phyloP scores from a whole-genome alignment of 2,888 invertebrate species.

The Cheilosia grossa region DNA sequence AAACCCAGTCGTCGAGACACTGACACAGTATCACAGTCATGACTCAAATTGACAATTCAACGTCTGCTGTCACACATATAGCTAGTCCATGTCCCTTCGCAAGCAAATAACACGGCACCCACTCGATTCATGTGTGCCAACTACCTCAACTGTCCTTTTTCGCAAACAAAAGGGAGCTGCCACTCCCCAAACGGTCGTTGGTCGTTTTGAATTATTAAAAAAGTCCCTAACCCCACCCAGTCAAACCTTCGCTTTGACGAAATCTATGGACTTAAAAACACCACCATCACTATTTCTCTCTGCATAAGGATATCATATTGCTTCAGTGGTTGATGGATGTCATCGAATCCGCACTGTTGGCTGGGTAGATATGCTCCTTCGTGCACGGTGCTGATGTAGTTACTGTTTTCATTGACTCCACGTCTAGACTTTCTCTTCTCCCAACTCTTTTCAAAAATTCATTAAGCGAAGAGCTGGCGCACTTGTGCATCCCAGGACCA shows the following conservation, averaged over 20 bases:
- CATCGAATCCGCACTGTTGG: constrained; percentile 39
- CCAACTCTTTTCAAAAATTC: constrained; percentile 62
- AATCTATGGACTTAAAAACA: constrained; percentile 3
- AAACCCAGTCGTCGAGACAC: background rate
- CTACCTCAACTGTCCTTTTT: constrained; percentile 16
- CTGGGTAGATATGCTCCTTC: constrained; percentile 13
- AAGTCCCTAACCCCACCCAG: constrained; percentile 31
- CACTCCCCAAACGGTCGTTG: constrained; percentile 21
- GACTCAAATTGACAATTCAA: constrained; percentile 46
- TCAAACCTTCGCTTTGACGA: background rate
- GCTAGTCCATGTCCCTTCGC: background rate
- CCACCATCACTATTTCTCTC: constrained; percentile 2
- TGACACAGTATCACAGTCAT: constrained; percentile 23
- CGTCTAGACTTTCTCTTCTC: constrained; percentile 59
- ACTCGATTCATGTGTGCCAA: background rate
- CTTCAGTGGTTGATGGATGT: constrained; percentile 52
- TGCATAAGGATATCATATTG: constrained; percentile 48
- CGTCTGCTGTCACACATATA: constrained; percentile 23
- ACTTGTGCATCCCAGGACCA: background rate
- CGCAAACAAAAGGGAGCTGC: constrained; percentile 37
- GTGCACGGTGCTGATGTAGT: constrained; percentile 44
- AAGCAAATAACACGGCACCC: constrained; percentile 31
- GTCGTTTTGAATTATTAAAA: constrained; percentile 60
- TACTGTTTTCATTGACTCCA: constrained; percentile 47
- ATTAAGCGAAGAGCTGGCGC: constrained; percentile 46